These are phyloP conservation scores for Pseudochirops corinnae DNA, from an alignment of 2,797 vertebrate genomes.

Conservation along the genomic window DNA sequence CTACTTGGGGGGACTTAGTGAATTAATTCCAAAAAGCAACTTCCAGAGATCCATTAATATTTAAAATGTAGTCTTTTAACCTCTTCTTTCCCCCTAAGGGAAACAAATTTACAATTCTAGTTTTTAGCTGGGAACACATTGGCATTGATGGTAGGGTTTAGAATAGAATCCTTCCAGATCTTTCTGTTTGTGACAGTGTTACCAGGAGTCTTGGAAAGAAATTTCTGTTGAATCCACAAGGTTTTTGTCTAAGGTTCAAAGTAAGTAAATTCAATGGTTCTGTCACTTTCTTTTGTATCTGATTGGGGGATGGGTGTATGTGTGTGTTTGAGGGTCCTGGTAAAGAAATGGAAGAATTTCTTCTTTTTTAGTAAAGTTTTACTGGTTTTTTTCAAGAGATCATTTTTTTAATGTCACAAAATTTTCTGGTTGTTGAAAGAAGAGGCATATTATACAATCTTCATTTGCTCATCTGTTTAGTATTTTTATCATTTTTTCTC, in stretches of 20 bases:
- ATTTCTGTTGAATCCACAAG: conserved; percentile 50
- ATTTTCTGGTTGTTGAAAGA: background rate
- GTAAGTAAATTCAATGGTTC: conserved; percentile 54
- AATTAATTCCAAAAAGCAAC: background rate
- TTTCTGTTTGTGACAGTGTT: conserved; percentile 54
- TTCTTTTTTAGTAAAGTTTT: background rate
- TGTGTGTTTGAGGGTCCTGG: background rate
- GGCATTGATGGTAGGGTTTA: background rate
- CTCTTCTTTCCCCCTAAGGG: background rate
- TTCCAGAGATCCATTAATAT: background rate
- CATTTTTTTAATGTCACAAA: background rate
- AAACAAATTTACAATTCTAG: background rate
- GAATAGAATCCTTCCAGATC: conserved; percentile 46
- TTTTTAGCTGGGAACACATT: background rate
- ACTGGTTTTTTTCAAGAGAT: background rate
- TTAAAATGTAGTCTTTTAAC: conserved; percentile 61
- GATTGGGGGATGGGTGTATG: conserved; percentile 46
- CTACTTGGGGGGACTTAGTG: background rate
- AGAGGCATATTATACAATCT: background rate
- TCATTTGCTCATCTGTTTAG: background rate
- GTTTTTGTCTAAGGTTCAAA: conserved; percentile 71
- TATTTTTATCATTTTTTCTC: background rate
- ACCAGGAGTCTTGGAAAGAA: conserved; percentile 66
- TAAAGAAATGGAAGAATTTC: conserved; percentile 21
- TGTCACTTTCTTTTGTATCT: conserved; percentile 48